A percentile compares a stretch with the other conserved stretches of the same genome.
Conservation (phyloP, 1,140 invertebrate species). For the Oppia nitens region DNA sequence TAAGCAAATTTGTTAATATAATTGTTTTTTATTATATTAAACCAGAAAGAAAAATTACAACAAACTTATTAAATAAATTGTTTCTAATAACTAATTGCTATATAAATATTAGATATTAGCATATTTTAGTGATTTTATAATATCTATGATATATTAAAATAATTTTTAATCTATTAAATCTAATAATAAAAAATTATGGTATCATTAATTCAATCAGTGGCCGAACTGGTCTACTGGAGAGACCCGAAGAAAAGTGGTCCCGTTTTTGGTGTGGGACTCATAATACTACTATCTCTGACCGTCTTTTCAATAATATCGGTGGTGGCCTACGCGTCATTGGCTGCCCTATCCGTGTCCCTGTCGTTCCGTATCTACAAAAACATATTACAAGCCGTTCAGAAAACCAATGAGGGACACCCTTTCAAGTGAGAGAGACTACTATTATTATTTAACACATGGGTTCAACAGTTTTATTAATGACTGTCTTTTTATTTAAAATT, state of each 20-base stretch:
- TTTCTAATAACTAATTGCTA: too few relatives aligned
- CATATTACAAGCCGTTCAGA: constrained; percentile 85
- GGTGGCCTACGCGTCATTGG: constrained; percentile 70
- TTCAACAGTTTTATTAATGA: background rate
- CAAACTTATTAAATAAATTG: too few relatives aligned
- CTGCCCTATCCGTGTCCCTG: constrained; percentile 61
- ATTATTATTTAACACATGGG: constrained; percentile 9
- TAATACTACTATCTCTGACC: constrained; percentile 72
- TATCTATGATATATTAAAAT: too few relatives aligned
- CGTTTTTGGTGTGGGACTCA: constrained; percentile 68
- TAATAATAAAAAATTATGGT: too few relatives aligned
- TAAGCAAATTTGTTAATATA: too few relatives aligned
- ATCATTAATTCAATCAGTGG: constrained; percentile 41
- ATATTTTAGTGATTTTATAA: too few relatives aligned
- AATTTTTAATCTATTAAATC: too few relatives aligned
- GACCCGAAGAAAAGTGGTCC: constrained; percentile 81
- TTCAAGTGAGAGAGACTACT: constrained; percentile 85
- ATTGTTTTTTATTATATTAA: too few relatives aligned
- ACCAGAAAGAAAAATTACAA: too few relatives aligned
- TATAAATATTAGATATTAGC: too few relatives aligned
- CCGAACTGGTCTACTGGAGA: constrained; percentile 90
- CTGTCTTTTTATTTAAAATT: background rate
- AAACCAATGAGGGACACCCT: constrained; percentile 88
- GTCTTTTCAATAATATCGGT: constrained; percentile 91
- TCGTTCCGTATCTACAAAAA: constrained; percentile 90